Evolutionary conservation across 1,140 invertebrate species (phyloP), one percentile per base, ranked within the genome.

Genomic region (Diabrotica virgifera): DNA sequence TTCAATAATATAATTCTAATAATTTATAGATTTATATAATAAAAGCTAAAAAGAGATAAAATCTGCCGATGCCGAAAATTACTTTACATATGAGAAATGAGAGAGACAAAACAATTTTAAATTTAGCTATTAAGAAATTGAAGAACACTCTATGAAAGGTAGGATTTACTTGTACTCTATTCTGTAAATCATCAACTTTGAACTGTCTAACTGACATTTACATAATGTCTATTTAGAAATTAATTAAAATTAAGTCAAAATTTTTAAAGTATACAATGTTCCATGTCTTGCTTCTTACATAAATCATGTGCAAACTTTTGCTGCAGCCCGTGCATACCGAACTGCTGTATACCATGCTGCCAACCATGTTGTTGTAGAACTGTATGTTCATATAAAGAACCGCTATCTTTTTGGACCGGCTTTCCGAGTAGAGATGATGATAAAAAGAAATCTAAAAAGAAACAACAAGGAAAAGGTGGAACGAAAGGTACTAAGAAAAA

Each of bases 401-500:
- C 40, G 6, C n/a, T 46, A 6, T n/a, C n/a, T n/a, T n/a, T 46
- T 46, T 46, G 40, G 62, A 67, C 66, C 12, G 62, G 63, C 57
- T 67, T 64, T 64, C 5, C 36, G 5, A 36, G 24, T n/a, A 5
- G 9, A 11, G 52, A 12, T 12, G 36, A 12, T 12, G 36, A 3
- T 37, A 9, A 35, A 37, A 52, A 60, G 11, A 36, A n/a, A 36
- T 50, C 8, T 13, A 9, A 36, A 51, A 58, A 60, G 10, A 58
- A 57, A 6, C 53, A 14, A 11, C 40, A 57, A 50, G 35, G 36
- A 8, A 64, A 64, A 52, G 24, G 36, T 13, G 57, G 46, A 12
- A 36, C 38, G 36, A 36, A 35, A 7, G 57, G 13, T 37, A 65
- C 37, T 52, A 52, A 57, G 38, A 46, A 46, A 40, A 63, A 50